These are phyloP conservation scores for Porites evermanni DNA, from an alignment of 92 coral and sea anemone genomes.

Conservation along the genomic window DNA sequence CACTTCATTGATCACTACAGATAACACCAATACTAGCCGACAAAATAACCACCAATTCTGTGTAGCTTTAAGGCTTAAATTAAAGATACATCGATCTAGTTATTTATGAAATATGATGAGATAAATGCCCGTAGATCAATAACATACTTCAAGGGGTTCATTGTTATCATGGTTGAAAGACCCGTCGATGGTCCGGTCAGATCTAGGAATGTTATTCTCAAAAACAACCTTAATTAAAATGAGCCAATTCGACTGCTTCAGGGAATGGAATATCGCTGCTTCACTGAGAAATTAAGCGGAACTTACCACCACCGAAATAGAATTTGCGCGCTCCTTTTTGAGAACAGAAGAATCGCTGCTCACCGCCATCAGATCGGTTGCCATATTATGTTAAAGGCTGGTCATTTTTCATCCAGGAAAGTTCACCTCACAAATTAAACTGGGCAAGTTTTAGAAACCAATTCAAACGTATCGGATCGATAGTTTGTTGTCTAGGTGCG, in stretches of 20 bases:
- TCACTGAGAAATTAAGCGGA: no score
- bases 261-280: neutral
- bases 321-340: constrained; percentile 2
- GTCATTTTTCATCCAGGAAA: neutral
- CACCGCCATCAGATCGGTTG: neutral
- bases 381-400: neutral
- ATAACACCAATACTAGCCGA: neutral
- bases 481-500: constrained; percentile 2
- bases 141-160: neutral
- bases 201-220: no score
- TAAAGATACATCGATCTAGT: neutral
- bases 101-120: neutral
- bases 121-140: neutral
- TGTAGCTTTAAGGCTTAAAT: neutral
- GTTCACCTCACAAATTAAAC: neutral
- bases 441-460: neutral
- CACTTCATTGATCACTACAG: neutral
- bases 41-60: neutral
- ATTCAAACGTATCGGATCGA: neutral
- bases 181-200: neutral
- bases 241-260: neutral
- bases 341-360: constrained; percentile 1
- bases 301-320: constrained; percentile 2
- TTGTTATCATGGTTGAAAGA: neutral
- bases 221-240: neutral